phyloP scores from a whole-genome alignment of 1,140 invertebrate genomes.

The Aphelinus certus region DNA sequence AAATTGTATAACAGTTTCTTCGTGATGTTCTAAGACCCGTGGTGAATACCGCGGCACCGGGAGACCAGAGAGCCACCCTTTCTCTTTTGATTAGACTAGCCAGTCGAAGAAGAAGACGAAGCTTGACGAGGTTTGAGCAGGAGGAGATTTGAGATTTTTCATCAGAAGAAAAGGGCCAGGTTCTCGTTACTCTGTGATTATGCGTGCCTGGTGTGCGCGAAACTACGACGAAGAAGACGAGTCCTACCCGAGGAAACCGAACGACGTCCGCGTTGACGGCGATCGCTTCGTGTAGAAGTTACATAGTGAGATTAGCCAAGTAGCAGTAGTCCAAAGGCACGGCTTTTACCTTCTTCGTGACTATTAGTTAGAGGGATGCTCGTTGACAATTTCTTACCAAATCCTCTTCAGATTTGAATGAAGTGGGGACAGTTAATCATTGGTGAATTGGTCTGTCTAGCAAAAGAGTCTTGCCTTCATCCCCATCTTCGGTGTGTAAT shows the following conservation, averaged over 20 bases:
- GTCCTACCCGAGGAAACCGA: constrained; percentile 28
- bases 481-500: neutral
- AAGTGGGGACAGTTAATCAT: too few relatives aligned
- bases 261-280: constrained; percentile 28
- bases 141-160: neutral
- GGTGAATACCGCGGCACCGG: constrained; percentile 26
- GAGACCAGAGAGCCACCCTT: constrained; percentile 30
- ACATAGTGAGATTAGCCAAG: too few relatives aligned
- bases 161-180: neutral
- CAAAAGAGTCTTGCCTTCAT: neutral
- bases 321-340: neutral
- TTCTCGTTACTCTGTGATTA: constrained; percentile 27
- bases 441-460: too few relatives aligned
- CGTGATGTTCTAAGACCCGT: constrained; percentile 78
- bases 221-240: neutral
- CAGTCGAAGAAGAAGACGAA: neutral
- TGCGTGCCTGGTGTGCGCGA: constrained; percentile 31
- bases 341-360: constrained; percentile 1
- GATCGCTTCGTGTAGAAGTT: constrained; percentile 28
- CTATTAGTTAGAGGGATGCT: too few relatives aligned
- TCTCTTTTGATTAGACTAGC: constrained; percentile 9
- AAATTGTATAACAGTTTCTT: constrained; percentile 87
- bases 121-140: constrained; percentile 1
- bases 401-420: too few relatives aligned
- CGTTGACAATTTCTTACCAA: too few relatives aligned